Percentiles rank a stretch among this genome's conserved stretches.
Conservation (phyloP, 2,797 vertebrate genomes). For the Scolopax bukidnonensis region DNA sequence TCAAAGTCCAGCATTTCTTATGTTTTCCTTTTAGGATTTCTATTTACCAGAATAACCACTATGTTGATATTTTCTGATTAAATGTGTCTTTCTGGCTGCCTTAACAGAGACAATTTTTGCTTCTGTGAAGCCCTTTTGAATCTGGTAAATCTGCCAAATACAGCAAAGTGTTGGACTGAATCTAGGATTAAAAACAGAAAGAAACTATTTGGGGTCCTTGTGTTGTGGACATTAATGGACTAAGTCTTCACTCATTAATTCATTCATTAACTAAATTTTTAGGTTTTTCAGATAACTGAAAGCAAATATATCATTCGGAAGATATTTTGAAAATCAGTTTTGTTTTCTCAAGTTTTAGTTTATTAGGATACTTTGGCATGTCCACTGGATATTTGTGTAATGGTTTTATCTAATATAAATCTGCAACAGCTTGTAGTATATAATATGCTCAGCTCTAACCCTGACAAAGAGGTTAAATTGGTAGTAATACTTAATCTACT, state of each 20-base stretch:
- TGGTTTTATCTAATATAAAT: neutral
- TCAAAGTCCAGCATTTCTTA: neutral
- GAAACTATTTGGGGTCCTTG: neutral
- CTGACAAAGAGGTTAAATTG: neutral
- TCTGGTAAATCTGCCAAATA: neutral
- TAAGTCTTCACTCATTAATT: neutral
- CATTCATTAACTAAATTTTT: neutral
- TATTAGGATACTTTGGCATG: neutral
- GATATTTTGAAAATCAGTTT: neutral
- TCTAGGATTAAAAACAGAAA: neutral
- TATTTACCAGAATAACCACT: neutral
- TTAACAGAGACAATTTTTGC: neutral
- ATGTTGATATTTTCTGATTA: neutral
- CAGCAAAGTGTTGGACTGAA: neutral
- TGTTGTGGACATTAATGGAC: neutral
- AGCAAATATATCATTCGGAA: neutral
- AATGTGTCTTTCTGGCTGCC: neutral
- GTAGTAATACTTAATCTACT: neutral
- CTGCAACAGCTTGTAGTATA: neutral
- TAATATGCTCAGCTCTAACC: neutral
- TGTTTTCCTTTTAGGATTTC: neutral
- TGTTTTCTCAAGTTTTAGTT: neutral
- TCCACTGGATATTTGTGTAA: neutral
- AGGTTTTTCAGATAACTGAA: neutral
- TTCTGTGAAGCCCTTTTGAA: neutral